Percentiles rank a stretch among this genome's conserved stretches.
These are phyloP conservation scores for Molorchus minor DNA, from an alignment of 2,888 invertebrate species.

Conservation along the genomic window DNA sequence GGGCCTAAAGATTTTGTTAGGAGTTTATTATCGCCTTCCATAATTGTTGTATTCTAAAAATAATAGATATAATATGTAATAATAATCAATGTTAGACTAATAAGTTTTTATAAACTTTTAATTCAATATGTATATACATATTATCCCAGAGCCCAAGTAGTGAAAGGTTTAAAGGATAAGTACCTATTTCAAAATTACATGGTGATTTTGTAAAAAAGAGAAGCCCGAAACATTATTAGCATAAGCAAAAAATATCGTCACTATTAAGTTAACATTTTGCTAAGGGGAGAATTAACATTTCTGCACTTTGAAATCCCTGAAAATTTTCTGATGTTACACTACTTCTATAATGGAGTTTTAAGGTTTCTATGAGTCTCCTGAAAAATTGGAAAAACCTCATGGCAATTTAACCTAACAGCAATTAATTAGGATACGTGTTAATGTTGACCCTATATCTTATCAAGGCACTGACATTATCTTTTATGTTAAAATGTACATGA, in stretches of 20 bases:
- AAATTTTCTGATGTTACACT: too few species aligned
- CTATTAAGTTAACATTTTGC: too few species aligned
- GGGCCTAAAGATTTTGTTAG: slow-evolving; percentile 60
- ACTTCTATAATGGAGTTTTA: neutral
- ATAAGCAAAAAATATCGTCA: too few species aligned
- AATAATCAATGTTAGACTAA: neutral
- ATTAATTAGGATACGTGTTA: too few species aligned
- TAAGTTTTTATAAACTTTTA: neutral
- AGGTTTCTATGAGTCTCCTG: neutral
- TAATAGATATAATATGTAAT: slow-evolving; percentile 45
- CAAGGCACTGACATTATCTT: too few species aligned
- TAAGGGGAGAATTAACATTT: too few species aligned
- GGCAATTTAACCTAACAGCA: neutral
- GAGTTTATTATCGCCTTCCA: slow-evolving; percentile 66
- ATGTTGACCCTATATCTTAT: too few species aligned
- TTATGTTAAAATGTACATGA: too few species aligned
- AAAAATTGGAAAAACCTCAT: neutral
- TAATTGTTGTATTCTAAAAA: slow-evolving; percentile 66
- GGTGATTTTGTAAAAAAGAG: neutral
- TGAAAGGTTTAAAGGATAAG: neutral
- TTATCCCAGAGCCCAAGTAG: neutral
- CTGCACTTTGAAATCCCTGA: too few species aligned
- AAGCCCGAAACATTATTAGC: neutral
- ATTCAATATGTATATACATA: neutral
- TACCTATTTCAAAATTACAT: too few species aligned